Base-by-base conservation (phyloP, 2,888 invertebrate species). In the Cryptops parisi region DNA sequence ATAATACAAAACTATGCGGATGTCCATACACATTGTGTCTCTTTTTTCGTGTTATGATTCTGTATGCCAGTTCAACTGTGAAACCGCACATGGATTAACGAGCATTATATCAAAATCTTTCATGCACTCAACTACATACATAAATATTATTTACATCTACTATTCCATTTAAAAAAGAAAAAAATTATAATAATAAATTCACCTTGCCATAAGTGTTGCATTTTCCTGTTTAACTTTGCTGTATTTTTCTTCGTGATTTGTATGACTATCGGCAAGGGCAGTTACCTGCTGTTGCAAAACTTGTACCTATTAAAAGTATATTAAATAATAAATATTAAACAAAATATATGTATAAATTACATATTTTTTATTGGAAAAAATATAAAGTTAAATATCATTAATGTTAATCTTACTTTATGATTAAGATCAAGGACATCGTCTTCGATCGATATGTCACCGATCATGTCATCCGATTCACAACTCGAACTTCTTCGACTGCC, bases 341-440 rank as follows among this genome's bases (percentile, higher is more conserved):
- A n/a, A n/a, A n/a, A n/a, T n/a, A n/a, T n/a, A n/a, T n/a, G n/a
- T n/a, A n/a, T n/a, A n/a, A n/a, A 33, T 6, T 9, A 33, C 33
- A 33, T 9, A 33, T 9, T 33, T 33, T 33, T 33, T 41, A 17
- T 26, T 5, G 3, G 3, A 47, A 47, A 47, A 24, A n/a, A 26
- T n/a, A 24, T 23, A 21, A 5, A 24, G 2, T 27, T 47, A 6
- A 3, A 9, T 26, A 26, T 24, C 12, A 19, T 46, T 19, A 22
- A 9, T 5, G 4, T 49, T 19, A 38, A 9, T 57, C 61, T 57
- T 63, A 91, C 93, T 81, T 89, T 87, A 71, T 90, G 87, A 72
- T 85, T 91, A 66, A 93, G 81, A 72, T 91, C 90, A 72, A 88
- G 82, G 55, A 93, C 85, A 72, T 91, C 91, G 68, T 93, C 91